Evolutionary conservation across 2,113 vertebrate genomes (phyloP), one percentile per base, ranked within the genome.

Genomic region (Procavia capensis): DNA sequence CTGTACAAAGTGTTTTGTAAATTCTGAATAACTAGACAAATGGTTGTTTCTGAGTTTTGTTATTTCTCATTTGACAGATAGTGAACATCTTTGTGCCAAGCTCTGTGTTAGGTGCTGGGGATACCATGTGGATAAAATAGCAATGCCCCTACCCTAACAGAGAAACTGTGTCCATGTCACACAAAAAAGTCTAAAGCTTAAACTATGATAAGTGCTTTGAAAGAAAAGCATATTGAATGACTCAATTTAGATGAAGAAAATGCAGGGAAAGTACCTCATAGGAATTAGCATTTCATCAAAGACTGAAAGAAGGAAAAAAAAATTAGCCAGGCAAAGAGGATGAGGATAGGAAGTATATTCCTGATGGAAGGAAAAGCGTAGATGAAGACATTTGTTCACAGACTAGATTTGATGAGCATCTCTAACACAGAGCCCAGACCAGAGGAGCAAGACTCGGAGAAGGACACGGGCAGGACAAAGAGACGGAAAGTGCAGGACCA

Each of bases 381-480:
- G 70, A 19, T 76, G 47, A 88, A 84, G 17, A 39, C 34, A 86
- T 88, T 64, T 84, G 27, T 92, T 86, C 86, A 36, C 31, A 45
- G 63, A 34, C 75, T 79, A n/a, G 13, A 47, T 85, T 90, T 91
- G 93, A 94, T 47, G 59, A 85, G 22, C 31, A 8, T 97, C 95
- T 95, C 88, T 85, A 61, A 90, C 17, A 39, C 94, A 96, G 96
- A 96, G 10, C 57, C 85, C 72, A 92, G 63, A 88, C 31, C 90
- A 61, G 39, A 88, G 43, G 64, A 93, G 10, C 96, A 85, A 74
- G 84, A 61, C 34, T 41, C 81, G 57, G 41, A 72, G 88, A 97
- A 54, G 6, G 45, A 29, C 0, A 9, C 39, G 13, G 25, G 57
- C 75, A 95, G 86, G 59, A 88, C 1, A 0, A 98, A 98, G 91